phyloP scores from a whole-genome alignment of 2,113 vertebrate species.

The Trichomycterus rosablanca region DNA sequence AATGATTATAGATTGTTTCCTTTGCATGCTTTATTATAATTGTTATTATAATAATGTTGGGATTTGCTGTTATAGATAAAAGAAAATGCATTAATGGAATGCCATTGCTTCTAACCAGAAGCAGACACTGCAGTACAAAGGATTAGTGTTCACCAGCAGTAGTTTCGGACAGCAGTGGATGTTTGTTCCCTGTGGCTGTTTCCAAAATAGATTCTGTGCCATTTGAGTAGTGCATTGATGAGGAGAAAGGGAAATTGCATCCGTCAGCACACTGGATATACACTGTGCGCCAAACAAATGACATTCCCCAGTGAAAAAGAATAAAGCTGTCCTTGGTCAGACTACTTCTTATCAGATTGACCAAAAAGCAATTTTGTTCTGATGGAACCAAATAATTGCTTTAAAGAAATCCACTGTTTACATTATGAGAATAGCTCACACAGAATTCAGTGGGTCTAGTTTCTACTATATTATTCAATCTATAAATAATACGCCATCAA shows the following conservation, averaged over 20 bases:
- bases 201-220: constrained; percentile 12
- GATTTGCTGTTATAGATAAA: too few species aligned
- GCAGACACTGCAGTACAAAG: constrained; percentile 6
- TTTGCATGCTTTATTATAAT: too few species aligned
- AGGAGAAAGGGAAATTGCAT: constrained; percentile 28
- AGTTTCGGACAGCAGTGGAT: constrained; percentile 1
- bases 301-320: constrained; percentile 28
- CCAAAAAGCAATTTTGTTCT: too few species aligned
- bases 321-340: constrained; percentile 23
- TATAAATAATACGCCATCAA: too few species aligned
- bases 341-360: constrained; percentile 37
- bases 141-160: neutral
- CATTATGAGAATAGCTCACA: neutral
- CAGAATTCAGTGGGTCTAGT: constrained; percentile 40
- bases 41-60: too few species aligned
- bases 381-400: constrained; percentile 8
- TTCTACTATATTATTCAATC: too few species aligned
- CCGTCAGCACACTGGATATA: constrained; percentile 16
- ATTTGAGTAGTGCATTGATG: constrained; percentile 17
- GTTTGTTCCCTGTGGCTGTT: constrained; percentile 9
- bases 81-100: neutral
- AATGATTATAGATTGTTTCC: too few species aligned
- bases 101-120: constrained; percentile 5
- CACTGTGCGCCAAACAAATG: constrained; percentile 37
- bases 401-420: too few species aligned